Percentiles rank a stretch among this genome's conserved stretches.
These are phyloP conservation scores for Reticulitermes speratus DNA, from an alignment of 1,140 invertebrate species.

Conservation along the genomic window DNA sequence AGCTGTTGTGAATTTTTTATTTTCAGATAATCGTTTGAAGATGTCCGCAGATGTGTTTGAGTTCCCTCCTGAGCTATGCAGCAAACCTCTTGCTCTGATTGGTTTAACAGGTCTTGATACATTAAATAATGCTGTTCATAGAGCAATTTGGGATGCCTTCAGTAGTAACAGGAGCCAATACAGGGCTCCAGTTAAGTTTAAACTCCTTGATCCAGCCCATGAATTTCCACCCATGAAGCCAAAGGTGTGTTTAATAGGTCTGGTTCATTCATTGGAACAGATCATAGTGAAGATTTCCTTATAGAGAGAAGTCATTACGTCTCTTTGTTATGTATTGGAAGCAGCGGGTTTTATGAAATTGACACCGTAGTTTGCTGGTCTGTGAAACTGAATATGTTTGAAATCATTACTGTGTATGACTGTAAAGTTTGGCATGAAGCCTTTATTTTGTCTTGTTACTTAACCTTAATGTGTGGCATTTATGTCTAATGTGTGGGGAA, in stretches of 20 bases:
- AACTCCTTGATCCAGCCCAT: conserved; percentile 72
- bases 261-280: neutral
- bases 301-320: no score
- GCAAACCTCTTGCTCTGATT: conserved; percentile 78
- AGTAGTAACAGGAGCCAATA: conserved; percentile 76
- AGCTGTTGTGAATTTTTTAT: neutral
- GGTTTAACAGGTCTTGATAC: conserved; percentile 84
- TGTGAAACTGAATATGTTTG: no score
- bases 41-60: conserved; percentile 49
- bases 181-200: conserved; percentile 81
- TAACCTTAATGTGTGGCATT: no score
- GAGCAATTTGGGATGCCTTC: conserved; percentile 90
- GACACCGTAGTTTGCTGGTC: no score
- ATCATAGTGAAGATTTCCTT: no score
- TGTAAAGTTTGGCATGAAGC: no score
- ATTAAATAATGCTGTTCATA: conserved; percentile 80
- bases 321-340: no score
- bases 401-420: no score
- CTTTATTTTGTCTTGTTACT: no score
- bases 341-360: no score
- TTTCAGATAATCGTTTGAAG: neutral
- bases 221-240: conserved; percentile 88
- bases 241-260: conserved; percentile 57
- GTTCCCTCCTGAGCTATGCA: conserved; percentile 72
- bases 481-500: no score